These are phyloP conservation scores for Oophaga sylvatica DNA, from an alignment of 2,797 vertebrate genomes.

Conservation along the genomic window DNA sequence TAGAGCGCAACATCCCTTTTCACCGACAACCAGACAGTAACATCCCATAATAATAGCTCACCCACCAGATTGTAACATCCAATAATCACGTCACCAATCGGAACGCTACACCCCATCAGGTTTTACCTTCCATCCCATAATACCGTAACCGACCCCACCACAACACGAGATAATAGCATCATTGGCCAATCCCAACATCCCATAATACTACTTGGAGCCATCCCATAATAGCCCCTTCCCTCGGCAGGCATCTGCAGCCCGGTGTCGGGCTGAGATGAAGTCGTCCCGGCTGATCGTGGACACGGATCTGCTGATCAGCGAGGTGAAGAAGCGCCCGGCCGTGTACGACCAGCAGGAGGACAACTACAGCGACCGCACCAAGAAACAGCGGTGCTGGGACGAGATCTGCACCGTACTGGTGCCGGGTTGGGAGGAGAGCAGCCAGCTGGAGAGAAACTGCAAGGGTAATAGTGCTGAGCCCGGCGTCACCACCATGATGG, in stretches of 20 bases:
- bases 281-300: conserved; percentile 41
- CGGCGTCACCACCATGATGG: no score
- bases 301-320: conserved; percentile 22
- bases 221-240: not conserved
- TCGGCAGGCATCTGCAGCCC: not conserved
- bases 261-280: conserved; percentile 1
- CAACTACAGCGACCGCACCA: conserved; percentile 30
- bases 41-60: not conserved
- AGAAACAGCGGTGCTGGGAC: conserved; percentile 40
- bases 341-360: conserved; percentile 46
- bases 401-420: conserved; percentile 35
- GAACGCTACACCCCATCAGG: not conserved
- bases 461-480: conserved; percentile 10
- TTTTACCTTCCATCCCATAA: not conserved
- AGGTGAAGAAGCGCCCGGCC: conserved; percentile 33
- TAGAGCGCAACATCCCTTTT: no score
- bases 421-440: conserved; percentile 18
- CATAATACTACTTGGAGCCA: not conserved
- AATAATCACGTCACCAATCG: not conserved
- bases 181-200: not conserved
- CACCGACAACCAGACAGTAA: not conserved
- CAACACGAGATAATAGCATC: not conserved
- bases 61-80: not conserved
- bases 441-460: conserved; percentile 22
- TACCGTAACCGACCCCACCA: not conserved